Conservation (phyloP, 53 echinoderm and acorn worm genomes). For the Paracentrotus lividus region DNA sequence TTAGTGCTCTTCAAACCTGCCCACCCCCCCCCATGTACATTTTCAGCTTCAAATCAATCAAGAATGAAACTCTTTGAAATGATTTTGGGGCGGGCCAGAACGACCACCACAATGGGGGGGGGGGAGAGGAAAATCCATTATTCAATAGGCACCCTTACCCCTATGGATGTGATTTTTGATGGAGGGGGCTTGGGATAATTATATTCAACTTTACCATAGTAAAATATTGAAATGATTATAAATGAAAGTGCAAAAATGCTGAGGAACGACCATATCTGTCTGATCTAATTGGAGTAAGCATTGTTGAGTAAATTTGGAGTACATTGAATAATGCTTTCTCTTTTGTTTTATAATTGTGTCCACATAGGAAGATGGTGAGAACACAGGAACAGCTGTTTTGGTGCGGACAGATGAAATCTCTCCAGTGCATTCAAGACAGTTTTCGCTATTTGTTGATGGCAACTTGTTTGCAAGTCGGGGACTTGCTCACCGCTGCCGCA, state of each 20-base stretch:
- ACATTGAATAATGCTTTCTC: background rate
- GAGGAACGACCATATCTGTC: constrained; percentile 34
- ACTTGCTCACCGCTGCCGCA: constrained; percentile 31
- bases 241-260: constrained; percentile 39
- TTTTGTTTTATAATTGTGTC: constrained; percentile 13
- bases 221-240: constrained; percentile 36
- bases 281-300: constrained; percentile 43
- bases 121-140: too few species aligned
- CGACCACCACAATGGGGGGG: too few species aligned
- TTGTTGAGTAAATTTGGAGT: constrained; percentile 53
- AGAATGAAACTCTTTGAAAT: too few species aligned
- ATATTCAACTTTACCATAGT: constrained; percentile 46
- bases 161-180: too few species aligned
- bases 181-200: constrained; percentile 38
- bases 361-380: constrained; percentile 42
- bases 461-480: constrained; percentile 34
- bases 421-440: constrained; percentile 39
- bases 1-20: too few species aligned
- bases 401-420: constrained; percentile 25
- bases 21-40: too few species aligned
- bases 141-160: too few species aligned
- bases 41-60: too few species aligned
- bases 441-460: constrained; percentile 27
- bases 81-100: too few species aligned
- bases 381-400: constrained; percentile 5